These are phyloP conservation scores for Nymphalis polychloros DNA, from an alignment of 2,888 invertebrate species.

Conservation along the genomic window DNA sequence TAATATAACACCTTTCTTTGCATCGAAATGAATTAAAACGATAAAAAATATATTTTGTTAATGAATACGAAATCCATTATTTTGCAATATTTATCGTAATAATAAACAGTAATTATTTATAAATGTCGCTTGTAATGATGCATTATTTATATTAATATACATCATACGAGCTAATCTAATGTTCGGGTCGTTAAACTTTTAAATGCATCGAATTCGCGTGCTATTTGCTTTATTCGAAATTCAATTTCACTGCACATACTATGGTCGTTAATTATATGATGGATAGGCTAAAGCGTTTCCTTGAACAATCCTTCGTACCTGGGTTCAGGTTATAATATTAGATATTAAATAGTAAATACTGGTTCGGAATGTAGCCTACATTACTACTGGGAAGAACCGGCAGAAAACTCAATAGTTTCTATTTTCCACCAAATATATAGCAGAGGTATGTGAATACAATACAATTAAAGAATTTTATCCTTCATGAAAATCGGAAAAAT, in stretches of 20 bases:
- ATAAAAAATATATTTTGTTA: no score
- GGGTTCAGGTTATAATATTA: background rate
- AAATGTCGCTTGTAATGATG: background rate
- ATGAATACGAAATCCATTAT: background rate
- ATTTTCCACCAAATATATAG: no score
- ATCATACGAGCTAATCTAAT: background rate
- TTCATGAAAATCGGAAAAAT: no score
- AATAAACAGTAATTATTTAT: background rate
- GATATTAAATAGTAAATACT: no score
- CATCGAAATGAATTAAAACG: no score
- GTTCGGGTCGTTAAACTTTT: background rate
- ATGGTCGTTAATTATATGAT: constrained; percentile 5
- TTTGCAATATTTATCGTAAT: background rate
- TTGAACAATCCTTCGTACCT: background rate
- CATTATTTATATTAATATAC: background rate
- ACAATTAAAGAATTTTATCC: no score
- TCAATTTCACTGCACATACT: background rate
- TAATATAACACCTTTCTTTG: no score
- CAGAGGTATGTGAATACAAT: no score
- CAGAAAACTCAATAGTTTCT: no score
- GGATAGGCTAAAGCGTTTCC: constrained; percentile 3
- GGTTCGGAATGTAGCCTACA: no score
- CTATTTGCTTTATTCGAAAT: background rate
- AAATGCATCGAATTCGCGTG: constrained; percentile 2
- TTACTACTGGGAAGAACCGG: no score